These are phyloP conservation scores for Hyaena hyaena DNA, from an alignment of 2,113 vertebrate species.

Conservation along the genomic window DNA sequence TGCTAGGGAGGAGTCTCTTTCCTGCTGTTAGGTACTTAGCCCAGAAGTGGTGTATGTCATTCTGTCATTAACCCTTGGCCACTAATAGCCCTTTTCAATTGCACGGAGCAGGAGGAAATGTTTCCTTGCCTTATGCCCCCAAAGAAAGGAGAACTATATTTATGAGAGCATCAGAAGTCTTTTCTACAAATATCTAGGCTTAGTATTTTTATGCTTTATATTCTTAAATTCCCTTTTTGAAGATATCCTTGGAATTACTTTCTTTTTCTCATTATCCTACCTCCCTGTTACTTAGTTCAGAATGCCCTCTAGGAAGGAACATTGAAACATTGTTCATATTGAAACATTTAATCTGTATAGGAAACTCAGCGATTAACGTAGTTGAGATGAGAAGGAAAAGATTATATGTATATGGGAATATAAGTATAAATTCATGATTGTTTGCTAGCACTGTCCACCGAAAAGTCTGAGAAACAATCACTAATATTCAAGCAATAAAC, in stretches of 20 bases:
- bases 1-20: background rate
- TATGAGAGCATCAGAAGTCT: background rate
- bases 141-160: background rate
- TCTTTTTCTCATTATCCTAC: background rate
- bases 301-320: background rate
- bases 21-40: background rate
- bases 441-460: background rate
- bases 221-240: background rate
- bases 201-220: background rate
- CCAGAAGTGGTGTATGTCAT: background rate
- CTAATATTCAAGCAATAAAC: background rate
- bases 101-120: background rate
- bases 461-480: background rate
- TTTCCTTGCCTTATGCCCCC: background rate
- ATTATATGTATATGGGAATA: background rate
- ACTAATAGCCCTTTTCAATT: background rate
- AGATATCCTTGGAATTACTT: background rate
- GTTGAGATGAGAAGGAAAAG: background rate
- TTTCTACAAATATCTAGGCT: background rate
- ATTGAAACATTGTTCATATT: background rate
- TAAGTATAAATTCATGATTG: background rate
- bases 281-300: background rate
- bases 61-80: background rate
- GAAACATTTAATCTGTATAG: background rate
- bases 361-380: background rate